Conservation (phyloP, 2,797 vertebrate genomes). For the Silurus aristotelis region DNA sequence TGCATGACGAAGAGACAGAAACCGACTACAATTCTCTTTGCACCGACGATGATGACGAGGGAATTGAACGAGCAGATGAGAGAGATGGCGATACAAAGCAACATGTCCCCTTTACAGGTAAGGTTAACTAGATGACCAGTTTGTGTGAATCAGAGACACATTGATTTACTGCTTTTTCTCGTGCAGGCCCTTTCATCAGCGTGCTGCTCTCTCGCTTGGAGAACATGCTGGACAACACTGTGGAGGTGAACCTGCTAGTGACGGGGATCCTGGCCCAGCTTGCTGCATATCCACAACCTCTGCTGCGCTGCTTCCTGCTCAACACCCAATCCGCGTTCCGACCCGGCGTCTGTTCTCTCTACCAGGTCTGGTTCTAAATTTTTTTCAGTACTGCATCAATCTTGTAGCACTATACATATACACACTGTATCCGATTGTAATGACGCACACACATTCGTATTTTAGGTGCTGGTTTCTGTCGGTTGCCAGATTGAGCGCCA, state of each 20-base stretch:
- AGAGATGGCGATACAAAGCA: slow-evolving; percentile 50
- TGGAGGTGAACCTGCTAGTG: slow-evolving; percentile 91
- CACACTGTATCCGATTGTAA: not conserved
- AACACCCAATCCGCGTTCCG: slow-evolving; percentile 80
- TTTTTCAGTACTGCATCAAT: not conserved
- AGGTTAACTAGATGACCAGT: not conserved
- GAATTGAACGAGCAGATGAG: slow-evolving; percentile 22
- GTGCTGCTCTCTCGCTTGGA: slow-evolving; percentile 93
- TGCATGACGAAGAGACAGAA: slow-evolving; percentile 70
- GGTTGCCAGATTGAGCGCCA: slow-evolving; percentile 89
- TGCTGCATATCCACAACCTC: slow-evolving; percentile 91
- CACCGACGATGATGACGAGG: slow-evolving; percentile 46
- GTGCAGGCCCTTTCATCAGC: slow-evolving; percentile 91
- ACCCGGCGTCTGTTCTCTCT: slow-evolving; percentile 81
- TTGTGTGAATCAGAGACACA: not conserved
- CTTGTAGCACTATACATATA: too few species aligned
- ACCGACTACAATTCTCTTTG: slow-evolving; percentile 67
- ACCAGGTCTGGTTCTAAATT: slow-evolving; percentile 78
- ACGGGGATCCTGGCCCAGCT: slow-evolving; percentile 92
- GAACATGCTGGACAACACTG: slow-evolving; percentile 93
- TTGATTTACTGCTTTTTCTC: not conserved
- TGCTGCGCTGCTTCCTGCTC: slow-evolving; percentile 89
- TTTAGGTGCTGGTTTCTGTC: slow-evolving; percentile 82
- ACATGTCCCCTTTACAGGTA: slow-evolving; percentile 87
- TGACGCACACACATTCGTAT: slow-evolving; percentile 3